Evolutionary conservation across 1,140 invertebrate species (phyloP), one percentile per base, ranked within the genome.

Genomic region (Tetragonula clypearis): DNA sequence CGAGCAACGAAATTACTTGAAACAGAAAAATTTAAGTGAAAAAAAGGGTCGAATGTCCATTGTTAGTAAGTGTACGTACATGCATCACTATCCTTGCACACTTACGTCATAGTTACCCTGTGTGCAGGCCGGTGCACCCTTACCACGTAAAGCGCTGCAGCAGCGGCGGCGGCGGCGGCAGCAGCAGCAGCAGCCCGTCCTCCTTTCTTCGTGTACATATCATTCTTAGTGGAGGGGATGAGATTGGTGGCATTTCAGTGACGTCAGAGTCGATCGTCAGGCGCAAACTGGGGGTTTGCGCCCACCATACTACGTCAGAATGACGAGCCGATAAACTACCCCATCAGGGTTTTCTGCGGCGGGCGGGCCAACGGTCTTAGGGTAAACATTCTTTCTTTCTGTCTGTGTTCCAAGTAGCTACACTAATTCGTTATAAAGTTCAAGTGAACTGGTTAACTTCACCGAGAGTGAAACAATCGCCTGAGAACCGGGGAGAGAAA

Each of bases 321-420:
- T 91, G 90, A 91, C 90, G 87, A 81, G 85, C 75, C 84, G 90
- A 89, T 91, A 91, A 91, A 85, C 76, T 87, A 87, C 60, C 84
- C 41, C 79, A 74, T 79, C 85, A 83, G 83, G 86, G 82, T 77
- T 85, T 77, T 90, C 87, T 84, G 79, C 82, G 85, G 68, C 85
- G 88, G 89, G 84, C 81, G 86, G 84, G 84, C 86, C 89, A 86
- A 90, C 86, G 89, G 82, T 90, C 86, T 86, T 86, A 74, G 84
- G 89, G 89, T 90, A 90, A 90, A 90, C 88, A 88, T 26, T 62
- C 23, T 58, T 79, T 86, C 77, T 62, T 62, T n/a, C 75, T 60
- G 82, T 84, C 66, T 49, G 41, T 49, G 73, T 71, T 69, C 85
- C 56, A 81, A 85, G 66, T 55, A 69, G 74, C 85, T 86, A 74